phyloP scores from a whole-genome alignment of 2,888 invertebrate genomes.

The Amphipyra berbera region DNA sequence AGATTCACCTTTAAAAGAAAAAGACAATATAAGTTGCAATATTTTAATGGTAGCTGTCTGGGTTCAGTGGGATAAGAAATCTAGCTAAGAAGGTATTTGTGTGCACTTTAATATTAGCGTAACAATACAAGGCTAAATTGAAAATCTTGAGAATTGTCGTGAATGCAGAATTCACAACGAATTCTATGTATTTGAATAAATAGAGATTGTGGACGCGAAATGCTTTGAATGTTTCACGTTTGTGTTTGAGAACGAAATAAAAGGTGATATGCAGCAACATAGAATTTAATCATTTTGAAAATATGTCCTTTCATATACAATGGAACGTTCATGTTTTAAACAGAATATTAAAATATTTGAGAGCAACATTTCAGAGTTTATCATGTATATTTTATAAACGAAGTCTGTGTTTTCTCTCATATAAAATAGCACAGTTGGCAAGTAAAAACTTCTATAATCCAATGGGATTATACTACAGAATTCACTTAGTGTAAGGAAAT shows the following conservation, averaged over 20 bases:
- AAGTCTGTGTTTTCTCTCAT: too few species aligned
- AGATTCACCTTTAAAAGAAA: neutral
- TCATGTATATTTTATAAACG: too few species aligned
- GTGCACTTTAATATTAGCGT: conserved; percentile 45
- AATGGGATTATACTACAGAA: too few species aligned
- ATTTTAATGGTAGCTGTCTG: neutral
- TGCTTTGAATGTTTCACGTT: conserved; percentile 34
- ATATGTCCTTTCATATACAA: neutral
- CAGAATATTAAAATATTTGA: too few species aligned
- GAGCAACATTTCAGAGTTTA: too few species aligned
- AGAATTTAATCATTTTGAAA: conserved; percentile 3
- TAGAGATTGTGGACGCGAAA: conserved; percentile 29
- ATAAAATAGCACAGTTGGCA: too few species aligned
- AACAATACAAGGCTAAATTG: conserved; percentile 46
- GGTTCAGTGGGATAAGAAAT: neutral
- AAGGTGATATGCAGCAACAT: conserved; percentile 16
- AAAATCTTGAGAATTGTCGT: conserved; percentile 42
- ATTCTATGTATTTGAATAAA: conserved; percentile 48
- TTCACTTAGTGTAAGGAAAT: too few species aligned
- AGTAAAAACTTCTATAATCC: too few species aligned
- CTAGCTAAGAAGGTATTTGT: conserved; percentile 16
- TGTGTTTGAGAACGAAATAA: conserved; percentile 14
- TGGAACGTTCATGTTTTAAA: neutral
- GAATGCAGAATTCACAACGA: conserved; percentile 38
- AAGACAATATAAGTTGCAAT: neutral